Evolutionary conservation across 2,888 invertebrate genomes (phyloP).

Genomic region (Scaptomyza caliginosa): DNA sequence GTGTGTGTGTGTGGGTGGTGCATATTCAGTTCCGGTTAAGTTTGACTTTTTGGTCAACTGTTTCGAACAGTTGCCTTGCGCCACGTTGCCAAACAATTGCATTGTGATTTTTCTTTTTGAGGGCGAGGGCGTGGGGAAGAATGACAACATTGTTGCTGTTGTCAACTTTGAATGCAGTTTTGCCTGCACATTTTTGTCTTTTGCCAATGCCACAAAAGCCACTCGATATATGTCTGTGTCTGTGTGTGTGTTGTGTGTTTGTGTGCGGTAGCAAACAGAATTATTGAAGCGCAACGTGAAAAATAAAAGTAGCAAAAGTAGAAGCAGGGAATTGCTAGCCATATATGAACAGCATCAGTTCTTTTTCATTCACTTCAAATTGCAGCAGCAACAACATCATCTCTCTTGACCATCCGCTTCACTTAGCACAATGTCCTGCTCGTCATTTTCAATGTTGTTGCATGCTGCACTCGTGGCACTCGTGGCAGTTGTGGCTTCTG

Average conservation of each 20-base stretch:
- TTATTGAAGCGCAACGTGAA: slow-evolving; percentile 69
- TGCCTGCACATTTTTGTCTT: slow-evolving; percentile 62
- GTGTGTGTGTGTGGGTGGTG: slow-evolving; percentile 12
- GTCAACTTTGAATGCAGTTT: slow-evolving; percentile 53
- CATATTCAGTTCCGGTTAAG: slow-evolving; percentile 33
- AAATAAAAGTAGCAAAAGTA: slow-evolving; percentile 13
- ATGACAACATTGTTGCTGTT: slow-evolving; percentile 8
- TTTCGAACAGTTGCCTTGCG: slow-evolving; percentile 8
- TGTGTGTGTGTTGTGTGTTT: slow-evolving; percentile 24
- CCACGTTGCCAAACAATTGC: slow-evolving; percentile 65
- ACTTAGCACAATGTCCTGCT: slow-evolving; percentile 32
- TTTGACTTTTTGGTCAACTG: slow-evolving; percentile 33
- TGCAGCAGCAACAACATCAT: not conserved
- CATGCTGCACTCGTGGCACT: slow-evolving; percentile 11
- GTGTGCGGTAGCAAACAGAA: slow-evolving; percentile 65
- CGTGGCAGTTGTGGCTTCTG: slow-evolving; percentile 42
- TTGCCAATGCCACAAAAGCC: slow-evolving; percentile 71
- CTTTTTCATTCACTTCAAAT: slow-evolving; percentile 2
- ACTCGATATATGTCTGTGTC: slow-evolving; percentile 56
- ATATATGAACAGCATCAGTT: slow-evolving; percentile 24
- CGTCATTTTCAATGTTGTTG: slow-evolving; percentile 39
- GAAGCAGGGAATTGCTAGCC: slow-evolving; percentile 17
- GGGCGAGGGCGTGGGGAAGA: not conserved
- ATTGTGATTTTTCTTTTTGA: slow-evolving; percentile 67
- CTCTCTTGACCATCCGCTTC: slow-evolving; percentile 28